Evolutionary conservation across 2,113 vertebrate species (phyloP), one percentile per base, ranked within the genome.

Genomic region (Solenodon paradoxus): DNA sequence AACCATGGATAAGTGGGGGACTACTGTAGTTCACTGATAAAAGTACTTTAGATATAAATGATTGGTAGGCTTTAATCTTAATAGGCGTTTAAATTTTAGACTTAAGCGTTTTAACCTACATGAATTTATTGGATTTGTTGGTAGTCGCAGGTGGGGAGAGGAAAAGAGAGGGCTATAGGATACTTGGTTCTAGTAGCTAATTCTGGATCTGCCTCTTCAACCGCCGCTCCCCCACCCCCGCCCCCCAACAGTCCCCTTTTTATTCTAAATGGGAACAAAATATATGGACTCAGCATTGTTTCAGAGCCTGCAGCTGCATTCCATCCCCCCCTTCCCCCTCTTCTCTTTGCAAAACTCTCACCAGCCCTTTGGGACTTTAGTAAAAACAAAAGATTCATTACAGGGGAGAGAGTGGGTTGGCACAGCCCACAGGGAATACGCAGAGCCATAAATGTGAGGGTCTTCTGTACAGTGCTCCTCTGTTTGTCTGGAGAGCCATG

Each of bases 261-360:
- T 69, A 96, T 97, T 96, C 95, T 96, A 90, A 95, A 75, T 92
- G 90, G 84, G 95, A 97, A 96, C 95, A 97, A 95, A 97, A 97
- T 97, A 93, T 96, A 95, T 95, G 96, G 95, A 96, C 96, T 97
- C 97, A 97, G 97, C 96, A 97, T 97, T 97, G 97, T 97, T 97
- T 96, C 71, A 79, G 77, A 95, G 90, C 71, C 80, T 95, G 97
- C 97, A 97, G 97, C 97, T 97, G 97, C 96, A 95, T 97, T 95
- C 95, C 92, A 92, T 69, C 92, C 69, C n/a, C 92, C 96, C 95
- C 63, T 88, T 81, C 97, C 96, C 95, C 86, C 66, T n/a, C n/a
- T 80, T 78, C 68, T 51, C 80, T 95, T 84, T 93, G 53, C 93
- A 32, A 66, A 59, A 87, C 93, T 85, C 90, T 96, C 90, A 74